phyloP scores from a whole-genome alignment of 1,140 invertebrate species.

The Telenomus remus region DNA sequence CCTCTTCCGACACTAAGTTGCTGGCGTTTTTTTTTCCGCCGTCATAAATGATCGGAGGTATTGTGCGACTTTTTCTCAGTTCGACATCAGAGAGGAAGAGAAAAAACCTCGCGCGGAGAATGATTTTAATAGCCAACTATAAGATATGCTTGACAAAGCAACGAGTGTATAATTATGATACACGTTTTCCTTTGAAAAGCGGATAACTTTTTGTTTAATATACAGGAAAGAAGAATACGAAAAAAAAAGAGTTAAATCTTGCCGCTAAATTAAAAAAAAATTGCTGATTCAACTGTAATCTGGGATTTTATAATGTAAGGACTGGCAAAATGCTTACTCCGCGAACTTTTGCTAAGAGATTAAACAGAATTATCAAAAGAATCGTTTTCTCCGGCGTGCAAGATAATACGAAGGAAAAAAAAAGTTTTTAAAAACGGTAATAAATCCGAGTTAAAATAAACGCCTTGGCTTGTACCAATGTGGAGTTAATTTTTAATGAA shows the following conservation, averaged over 20 bases:
- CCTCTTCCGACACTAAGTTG: neutral
- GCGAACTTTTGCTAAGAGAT: conserved; percentile 38
- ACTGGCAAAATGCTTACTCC: conserved; percentile 51
- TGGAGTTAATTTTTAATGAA: conserved; percentile 24
- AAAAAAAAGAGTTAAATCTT: too few relatives aligned
- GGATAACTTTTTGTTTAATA: conserved; percentile 44
- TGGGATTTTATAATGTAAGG: conserved; percentile 31
- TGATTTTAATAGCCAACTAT: conserved; percentile 42
- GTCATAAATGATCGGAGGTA: neutral
- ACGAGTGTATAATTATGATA: conserved; percentile 37
- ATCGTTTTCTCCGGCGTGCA: conserved; percentile 29
- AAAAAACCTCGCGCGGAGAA: conserved; percentile 2
- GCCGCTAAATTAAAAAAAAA: conserved; percentile 27
- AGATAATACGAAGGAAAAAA: conserved; percentile 7
- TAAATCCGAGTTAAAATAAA: conserved; percentile 36
- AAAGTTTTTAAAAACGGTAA: conserved; percentile 20
- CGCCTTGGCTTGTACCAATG: neutral
- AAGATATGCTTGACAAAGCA: conserved; percentile 42
- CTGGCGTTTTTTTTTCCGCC: conserved; percentile 8
- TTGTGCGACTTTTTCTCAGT: too few relatives aligned
- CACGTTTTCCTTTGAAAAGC: conserved; percentile 31
- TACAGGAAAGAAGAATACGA: conserved; percentile 42
- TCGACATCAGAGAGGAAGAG: conserved; percentile 2
- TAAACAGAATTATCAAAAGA: conserved; percentile 51
- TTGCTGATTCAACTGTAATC: conserved; percentile 47